Percentiles rank a stretch among this genome's conserved stretches.
Conservation (phyloP, 2,797 vertebrate species). For the Varecia variegata region DNA sequence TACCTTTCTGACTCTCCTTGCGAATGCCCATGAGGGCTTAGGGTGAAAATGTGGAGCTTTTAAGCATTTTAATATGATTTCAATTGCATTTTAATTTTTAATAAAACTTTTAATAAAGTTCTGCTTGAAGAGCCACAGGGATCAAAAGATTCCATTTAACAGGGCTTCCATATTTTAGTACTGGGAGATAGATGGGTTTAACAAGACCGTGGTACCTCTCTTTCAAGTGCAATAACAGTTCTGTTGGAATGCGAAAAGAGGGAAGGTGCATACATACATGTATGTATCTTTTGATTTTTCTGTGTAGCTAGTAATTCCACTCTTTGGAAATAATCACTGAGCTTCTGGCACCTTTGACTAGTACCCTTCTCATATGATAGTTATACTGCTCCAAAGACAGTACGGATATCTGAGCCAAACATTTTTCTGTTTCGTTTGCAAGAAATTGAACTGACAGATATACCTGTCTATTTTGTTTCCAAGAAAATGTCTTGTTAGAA, state of each 20-base stretch:
- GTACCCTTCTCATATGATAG: constrained; percentile 82
- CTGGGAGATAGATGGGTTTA: constrained; percentile 58
- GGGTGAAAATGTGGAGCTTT: constrained; percentile 77
- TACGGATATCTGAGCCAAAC: constrained; percentile 79
- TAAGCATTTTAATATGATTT: constrained; percentile 81
- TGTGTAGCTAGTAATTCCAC: constrained; percentile 78
- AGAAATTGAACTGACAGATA: constrained; percentile 85
- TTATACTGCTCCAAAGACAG: constrained; percentile 81
- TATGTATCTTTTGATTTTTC: constrained; percentile 59
- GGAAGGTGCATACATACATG: constrained; percentile 34
- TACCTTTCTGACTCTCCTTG: constrained; percentile 81
- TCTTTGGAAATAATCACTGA: constrained; percentile 78
- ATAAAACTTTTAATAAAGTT: constrained; percentile 82
- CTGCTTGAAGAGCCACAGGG: constrained; percentile 63
- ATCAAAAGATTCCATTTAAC: constrained; percentile 77
- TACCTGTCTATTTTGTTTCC: constrained; percentile 84
- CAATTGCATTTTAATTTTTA: constrained; percentile 83
- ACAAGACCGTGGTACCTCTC: constrained; percentile 42
- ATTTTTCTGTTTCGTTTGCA: constrained; percentile 84
- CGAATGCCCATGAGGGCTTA: constrained; percentile 75
- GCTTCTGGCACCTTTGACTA: constrained; percentile 82
- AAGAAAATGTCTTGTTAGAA: constrained; percentile 85
- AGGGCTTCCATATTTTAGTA: constrained; percentile 28
- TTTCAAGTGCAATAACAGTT: constrained; percentile 68
- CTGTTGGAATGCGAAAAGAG: constrained; percentile 75